Conservation (phyloP, 2,113 vertebrate species). For the Bos javanicus region DNA sequence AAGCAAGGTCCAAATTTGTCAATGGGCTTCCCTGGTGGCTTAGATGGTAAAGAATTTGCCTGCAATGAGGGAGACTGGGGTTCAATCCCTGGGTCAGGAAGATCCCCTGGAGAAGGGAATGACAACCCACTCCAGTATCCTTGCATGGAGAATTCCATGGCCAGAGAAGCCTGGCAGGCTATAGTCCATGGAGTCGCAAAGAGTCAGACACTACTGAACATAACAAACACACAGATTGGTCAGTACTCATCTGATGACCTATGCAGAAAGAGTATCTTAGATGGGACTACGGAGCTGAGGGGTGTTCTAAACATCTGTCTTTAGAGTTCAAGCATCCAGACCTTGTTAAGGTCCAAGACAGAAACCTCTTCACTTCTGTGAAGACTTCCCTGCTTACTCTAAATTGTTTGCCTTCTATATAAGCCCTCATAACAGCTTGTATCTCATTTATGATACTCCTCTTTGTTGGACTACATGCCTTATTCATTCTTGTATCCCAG, state of each 20-base stretch:
- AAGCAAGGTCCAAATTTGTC: neutral
- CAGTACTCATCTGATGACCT: neutral
- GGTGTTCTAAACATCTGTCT: neutral
- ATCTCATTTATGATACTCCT: neutral
- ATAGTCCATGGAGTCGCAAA: rapidly evolving
- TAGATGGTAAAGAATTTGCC: neutral
- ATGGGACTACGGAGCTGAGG: neutral
- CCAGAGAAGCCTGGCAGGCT: neutral
- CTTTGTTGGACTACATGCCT: neutral
- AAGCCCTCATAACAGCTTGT: neutral
- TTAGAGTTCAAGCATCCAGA: neutral
- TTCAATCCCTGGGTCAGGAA: neutral
- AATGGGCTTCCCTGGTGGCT: neutral
- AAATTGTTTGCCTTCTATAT: neutral
- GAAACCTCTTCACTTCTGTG: neutral
- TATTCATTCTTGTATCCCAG: neutral
- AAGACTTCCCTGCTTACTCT: neutral
- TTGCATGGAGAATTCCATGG: neutral
- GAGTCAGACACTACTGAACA: neutral
- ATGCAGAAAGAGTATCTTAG: neutral
- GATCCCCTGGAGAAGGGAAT: neutral
- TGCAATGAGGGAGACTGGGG: neutral
- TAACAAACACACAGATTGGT: neutral
- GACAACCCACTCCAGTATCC: neutral
- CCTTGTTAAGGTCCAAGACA: neutral